Evolutionary conservation across 2,888 invertebrate genomes (phyloP).

Genomic region (Halictus quadricinctus): DNA sequence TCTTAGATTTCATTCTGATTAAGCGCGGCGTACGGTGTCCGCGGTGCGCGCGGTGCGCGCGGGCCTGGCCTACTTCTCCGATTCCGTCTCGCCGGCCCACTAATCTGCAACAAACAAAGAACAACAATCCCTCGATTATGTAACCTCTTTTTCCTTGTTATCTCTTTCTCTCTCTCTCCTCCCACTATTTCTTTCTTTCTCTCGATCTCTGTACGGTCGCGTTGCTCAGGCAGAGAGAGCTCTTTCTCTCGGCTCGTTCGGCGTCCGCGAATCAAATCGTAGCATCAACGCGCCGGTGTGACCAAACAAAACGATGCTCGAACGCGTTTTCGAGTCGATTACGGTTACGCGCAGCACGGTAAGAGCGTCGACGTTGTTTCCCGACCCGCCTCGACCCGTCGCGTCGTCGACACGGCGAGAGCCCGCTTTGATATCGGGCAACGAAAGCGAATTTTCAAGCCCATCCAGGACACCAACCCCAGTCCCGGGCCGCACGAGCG

Average conservation of each 20-base stretch:
- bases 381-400: background rate
- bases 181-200: background rate
- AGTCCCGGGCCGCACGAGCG: conserved; percentile 14
- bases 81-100: conserved; percentile 23
- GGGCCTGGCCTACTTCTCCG: conserved; percentile 56
- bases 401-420: background rate
- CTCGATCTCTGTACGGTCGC: background rate
- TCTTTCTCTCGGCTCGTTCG: background rate
- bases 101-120: conserved; percentile 63
- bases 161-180: background rate
- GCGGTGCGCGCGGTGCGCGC: conserved; percentile 32
- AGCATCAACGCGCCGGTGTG: conserved; percentile 4
- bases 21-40: conserved; percentile 47
- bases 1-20: conserved; percentile 69
- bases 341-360: background rate
- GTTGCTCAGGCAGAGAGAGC: background rate
- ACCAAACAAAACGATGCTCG: conserved; percentile 12
- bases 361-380: conserved; percentile 6
- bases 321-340: conserved; percentile 14
- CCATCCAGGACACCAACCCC: conserved; percentile 21
- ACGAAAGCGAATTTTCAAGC: conserved; percentile 21
- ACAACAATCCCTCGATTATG: conserved; percentile 30
- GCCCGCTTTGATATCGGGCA: conserved; percentile 7
- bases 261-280: background rate
- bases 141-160: conserved; percentile 8